These are phyloP conservation scores for Isichthys henryi DNA, from an alignment of 2,113 vertebrate species.

Conservation along the genomic window DNA sequence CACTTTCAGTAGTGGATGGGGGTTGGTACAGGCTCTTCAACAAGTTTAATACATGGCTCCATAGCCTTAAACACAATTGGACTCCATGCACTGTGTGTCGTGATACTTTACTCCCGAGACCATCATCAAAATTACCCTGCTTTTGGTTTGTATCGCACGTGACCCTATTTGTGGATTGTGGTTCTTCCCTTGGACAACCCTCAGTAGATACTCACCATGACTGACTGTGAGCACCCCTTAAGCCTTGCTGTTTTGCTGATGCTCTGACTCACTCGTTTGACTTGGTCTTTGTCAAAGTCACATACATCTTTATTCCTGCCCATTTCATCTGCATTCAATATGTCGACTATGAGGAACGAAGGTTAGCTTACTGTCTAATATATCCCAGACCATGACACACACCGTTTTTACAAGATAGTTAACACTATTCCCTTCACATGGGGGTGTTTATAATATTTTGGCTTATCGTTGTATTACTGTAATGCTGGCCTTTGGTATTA, in stretches of 20 bases:
- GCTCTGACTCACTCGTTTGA: neutral
- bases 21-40: neutral
- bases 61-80: neutral
- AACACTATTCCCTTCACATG: neutral
- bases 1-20: neutral
- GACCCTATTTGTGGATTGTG: neutral
- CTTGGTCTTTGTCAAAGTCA: neutral
- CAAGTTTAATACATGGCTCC: neutral
- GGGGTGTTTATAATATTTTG: neutral
- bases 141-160: neutral
- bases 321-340: neutral
- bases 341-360: neutral
- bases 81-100: neutral
- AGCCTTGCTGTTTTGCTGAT: neutral
- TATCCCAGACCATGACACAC: neutral
- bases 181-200: neutral
- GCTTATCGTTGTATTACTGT: neutral
- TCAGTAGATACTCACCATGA: neutral
- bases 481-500: neutral
- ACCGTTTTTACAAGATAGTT: neutral
- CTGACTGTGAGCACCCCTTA: neutral
- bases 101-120: neutral
- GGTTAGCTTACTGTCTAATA: neutral
- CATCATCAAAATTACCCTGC: neutral
- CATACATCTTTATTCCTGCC: neutral